Conservation (phyloP, 1,140 invertebrate species). For the Mesaphorura yosii region DNA sequence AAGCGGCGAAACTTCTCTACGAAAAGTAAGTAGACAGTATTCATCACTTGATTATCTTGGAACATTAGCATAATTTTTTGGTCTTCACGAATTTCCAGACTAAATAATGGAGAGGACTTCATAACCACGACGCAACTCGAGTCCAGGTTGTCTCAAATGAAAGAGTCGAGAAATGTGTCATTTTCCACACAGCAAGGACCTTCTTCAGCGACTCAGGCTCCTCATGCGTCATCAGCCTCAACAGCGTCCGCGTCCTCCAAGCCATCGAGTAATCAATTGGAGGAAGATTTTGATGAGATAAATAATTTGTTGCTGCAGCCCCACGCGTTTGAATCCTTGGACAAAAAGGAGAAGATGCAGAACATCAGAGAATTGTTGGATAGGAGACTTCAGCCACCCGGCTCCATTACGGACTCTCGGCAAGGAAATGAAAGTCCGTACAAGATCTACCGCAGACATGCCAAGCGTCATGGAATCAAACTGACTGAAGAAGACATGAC, state of each 20-base stretch:
- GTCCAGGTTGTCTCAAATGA: slow-evolving; percentile 40
- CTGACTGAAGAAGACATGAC: slow-evolving; percentile 14
- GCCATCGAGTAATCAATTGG: background rate
- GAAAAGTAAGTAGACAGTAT: slow-evolving; percentile 44
- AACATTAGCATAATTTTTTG: background rate
- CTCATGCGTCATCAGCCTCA: background rate
- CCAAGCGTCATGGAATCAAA: slow-evolving; percentile 6
- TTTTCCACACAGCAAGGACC: background rate
- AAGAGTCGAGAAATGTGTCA: background rate
- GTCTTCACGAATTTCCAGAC: slow-evolving; percentile 37
- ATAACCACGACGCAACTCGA: slow-evolving; percentile 67
- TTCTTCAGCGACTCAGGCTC: background rate
- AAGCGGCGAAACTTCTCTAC: slow-evolving; percentile 72
- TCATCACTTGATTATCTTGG: background rate
- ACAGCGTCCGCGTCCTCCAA: background rate
- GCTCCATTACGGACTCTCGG: background rate
- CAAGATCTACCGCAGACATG: background rate
- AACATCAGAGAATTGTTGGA: background rate
- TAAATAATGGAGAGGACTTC: slow-evolving; percentile 71
- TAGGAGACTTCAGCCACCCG: background rate
- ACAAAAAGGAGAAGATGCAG: no score
- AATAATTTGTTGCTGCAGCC: no score
- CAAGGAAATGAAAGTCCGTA: background rate
- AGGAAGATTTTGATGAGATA: background rate
- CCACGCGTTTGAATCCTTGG: no score